Conservation (phyloP, 2,888 invertebrate genomes). For the Imbricaverruca yamaguchii region DNA sequence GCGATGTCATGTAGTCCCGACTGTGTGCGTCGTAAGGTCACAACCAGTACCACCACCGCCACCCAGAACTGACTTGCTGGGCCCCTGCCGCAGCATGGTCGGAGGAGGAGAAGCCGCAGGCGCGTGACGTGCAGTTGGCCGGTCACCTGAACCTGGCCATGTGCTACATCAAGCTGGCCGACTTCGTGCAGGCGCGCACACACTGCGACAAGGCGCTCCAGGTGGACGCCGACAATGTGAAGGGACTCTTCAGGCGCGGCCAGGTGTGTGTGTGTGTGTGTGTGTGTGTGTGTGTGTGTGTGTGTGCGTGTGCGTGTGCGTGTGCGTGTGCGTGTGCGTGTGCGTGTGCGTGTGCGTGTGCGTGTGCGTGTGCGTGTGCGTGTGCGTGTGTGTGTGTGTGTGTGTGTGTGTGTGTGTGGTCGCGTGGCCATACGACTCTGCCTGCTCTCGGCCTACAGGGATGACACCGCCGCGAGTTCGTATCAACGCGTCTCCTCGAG, state of each 20-base stretch:
- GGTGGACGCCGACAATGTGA: slow-evolving; percentile 67
- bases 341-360: slow-evolving; percentile 17
- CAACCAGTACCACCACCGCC: too few species aligned
- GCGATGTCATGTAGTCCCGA: too few species aligned
- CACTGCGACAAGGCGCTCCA: slow-evolving; percentile 69
- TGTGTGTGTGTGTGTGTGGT: slow-evolving; percentile 4
- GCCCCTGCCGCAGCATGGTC: slow-evolving; percentile 38
- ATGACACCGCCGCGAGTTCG: too few species aligned
- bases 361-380: slow-evolving; percentile 5
- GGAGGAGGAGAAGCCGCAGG: slow-evolving; percentile 46
- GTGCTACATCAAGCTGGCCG: slow-evolving; percentile 67
- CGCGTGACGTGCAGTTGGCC: slow-evolving; percentile 55
- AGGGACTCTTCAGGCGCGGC: slow-evolving; percentile 81
- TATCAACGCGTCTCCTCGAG: too few species aligned
- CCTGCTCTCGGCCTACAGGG: too few species aligned
- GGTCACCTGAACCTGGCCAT: slow-evolving; percentile 73
- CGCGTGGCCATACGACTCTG: slow-evolving; percentile 23
- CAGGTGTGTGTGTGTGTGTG: slow-evolving; percentile 45
- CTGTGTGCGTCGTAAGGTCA: too few species aligned
- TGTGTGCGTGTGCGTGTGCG: not conserved
- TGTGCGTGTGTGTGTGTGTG: not conserved
- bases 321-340: slow-evolving; percentile 24
- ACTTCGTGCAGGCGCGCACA: slow-evolving; percentile 61
- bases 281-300: not conserved
- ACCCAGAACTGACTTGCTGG: too few species aligned